These are phyloP conservation scores for Listronotus bonariensis DNA, from an alignment of 1,140 invertebrate species.

Conservation along the genomic window DNA sequence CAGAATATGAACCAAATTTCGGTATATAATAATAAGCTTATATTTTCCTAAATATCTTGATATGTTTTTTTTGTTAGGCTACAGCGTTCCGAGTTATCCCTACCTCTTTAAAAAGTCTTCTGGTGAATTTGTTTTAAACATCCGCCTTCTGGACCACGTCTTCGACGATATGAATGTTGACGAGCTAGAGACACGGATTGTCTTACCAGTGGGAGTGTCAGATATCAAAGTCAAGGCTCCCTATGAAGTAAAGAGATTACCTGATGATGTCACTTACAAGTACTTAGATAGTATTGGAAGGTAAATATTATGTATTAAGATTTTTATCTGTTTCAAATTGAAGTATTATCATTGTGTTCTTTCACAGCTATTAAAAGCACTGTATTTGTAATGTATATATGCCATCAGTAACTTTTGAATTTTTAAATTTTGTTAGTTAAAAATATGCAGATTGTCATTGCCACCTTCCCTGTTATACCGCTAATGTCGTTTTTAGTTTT, in stretches of 20 bases:
- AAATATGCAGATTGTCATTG: no score
- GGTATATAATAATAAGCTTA: neutral
- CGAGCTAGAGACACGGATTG: slow-evolving; percentile 86
- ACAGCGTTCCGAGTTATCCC: slow-evolving; percentile 97
- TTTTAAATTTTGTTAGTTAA: no score
- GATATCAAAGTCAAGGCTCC: slow-evolving; percentile 84
- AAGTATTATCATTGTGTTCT: no score
- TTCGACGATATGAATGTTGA: slow-evolving; percentile 97
- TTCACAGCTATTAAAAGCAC: no score
- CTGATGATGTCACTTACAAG: slow-evolving; percentile 84
- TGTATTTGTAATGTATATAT: no score
- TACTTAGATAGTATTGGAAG: slow-evolving; percentile 93
- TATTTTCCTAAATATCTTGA: neutral
- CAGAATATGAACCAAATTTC: neutral
- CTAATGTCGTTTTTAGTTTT: no score
- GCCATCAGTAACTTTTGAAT: no score
- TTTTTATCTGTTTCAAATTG: no score
- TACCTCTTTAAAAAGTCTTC: slow-evolving; percentile 78
- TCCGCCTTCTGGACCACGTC: slow-evolving; percentile 93
- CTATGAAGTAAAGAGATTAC: slow-evolving; percentile 75
- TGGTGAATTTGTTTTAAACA: slow-evolving; percentile 85
- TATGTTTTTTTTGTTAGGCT: slow-evolving; percentile 63
- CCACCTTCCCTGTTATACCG: no score
- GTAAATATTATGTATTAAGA: slow-evolving; percentile 3
- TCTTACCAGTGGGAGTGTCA: slow-evolving; percentile 90